Base-by-base conservation (phyloP, 2,888 invertebrate genomes). In the Hybos culiciformis region DNA sequence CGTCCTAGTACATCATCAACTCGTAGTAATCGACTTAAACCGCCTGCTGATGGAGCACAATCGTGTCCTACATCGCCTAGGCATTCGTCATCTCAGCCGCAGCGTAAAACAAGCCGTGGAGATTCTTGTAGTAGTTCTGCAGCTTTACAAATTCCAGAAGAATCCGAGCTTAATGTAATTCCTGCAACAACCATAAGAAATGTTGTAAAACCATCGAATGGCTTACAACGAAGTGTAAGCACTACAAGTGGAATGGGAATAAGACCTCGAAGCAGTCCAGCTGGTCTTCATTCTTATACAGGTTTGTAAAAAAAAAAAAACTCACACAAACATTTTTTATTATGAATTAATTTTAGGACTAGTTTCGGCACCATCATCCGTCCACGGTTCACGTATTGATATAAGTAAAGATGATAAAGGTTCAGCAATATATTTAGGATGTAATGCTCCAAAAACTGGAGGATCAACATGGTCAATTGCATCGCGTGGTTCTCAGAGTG, bases 231-330 rank as follows among this genome's bases (percentile, higher is more conserved):
- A 37, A 67, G 66, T 51, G 33, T 51, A 19, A 66, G 66, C 52
- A 64, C 62, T 18, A 56, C 62, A n/a, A 63, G 63, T 49, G 61
- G 60, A 3, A 54, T 63, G 41, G 53, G 54, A 37, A 70, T 74
- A 54, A 68, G 85, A 50, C 83, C 84, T 2, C 70, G 83, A 51
- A 83, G 83, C 39, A 82, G 83, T 47, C 85, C 85, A 5, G 80
- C 83, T 11, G 83, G 83, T n/a, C 70, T 85, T 46, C 76, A 78
- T 58, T 80, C 80, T 52, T 83, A 83, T 56, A 82, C 82, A 51
- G 77, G 78, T 63, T 66, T 47, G 46, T 49, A 46, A 46, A 41
- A 19, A 40, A 3, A 33, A 26, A n/a, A 8, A n/a, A 8, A 26
- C 29, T 8, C 29, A 26, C 29, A 26, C 29, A 26, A 8, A 26